phyloP scores from a whole-genome alignment of 2,113 vertebrate genomes.

The Carlito syrichta region DNA sequence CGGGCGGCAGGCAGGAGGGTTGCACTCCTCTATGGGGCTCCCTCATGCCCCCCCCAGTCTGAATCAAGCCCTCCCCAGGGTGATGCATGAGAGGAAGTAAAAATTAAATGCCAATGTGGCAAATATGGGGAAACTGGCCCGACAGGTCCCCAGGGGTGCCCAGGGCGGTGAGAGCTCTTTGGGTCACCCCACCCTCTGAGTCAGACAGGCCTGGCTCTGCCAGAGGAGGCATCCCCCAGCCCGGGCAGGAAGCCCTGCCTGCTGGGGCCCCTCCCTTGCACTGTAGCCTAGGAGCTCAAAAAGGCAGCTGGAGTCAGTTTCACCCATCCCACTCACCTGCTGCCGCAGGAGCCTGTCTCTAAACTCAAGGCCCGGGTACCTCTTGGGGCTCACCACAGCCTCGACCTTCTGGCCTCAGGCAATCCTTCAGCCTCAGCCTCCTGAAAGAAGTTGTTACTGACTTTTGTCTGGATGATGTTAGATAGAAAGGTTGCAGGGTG shows the following conservation, averaged over 20 bases:
- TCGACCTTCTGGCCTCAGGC: too few species aligned
- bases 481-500: not conserved
- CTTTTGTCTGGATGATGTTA: not conserved
- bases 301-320: not conserved
- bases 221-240: slow-evolving; percentile 5
- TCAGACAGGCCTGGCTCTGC: slow-evolving; percentile 50
- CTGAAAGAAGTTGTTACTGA: not conserved
- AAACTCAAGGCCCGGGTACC: not conserved
- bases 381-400: not conserved
- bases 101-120: slow-evolving; percentile 52
- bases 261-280: not conserved
- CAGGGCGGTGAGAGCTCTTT: slow-evolving; percentile 25
- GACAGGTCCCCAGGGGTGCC: slow-evolving; percentile 61
- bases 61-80: not conserved
- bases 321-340: not conserved
- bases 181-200: slow-evolving; percentile 71
- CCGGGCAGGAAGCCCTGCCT: not conserved
- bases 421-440: too few species aligned
- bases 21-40: not conserved
- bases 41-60: not conserved
- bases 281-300: too few species aligned
- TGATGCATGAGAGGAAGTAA: slow-evolving; percentile 36
- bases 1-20: accelerated
- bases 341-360: not conserved
- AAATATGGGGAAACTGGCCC: slow-evolving; percentile 66